phyloP scores from a whole-genome alignment of 2,888 invertebrate genomes.

The Gasteruption jaculator region DNA sequence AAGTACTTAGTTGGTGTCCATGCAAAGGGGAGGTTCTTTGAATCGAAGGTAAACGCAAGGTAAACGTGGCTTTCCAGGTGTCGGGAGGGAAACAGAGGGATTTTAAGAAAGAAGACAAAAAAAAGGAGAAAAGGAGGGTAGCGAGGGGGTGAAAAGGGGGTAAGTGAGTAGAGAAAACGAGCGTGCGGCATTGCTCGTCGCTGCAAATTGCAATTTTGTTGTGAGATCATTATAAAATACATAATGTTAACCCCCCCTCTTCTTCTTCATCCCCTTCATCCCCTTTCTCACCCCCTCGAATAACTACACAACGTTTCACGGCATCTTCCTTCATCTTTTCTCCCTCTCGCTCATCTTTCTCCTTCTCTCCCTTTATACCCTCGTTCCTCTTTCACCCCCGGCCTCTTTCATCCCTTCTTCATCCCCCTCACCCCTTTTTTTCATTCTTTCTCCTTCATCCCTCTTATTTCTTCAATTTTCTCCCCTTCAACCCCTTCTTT shows the following conservation, averaged over 20 bases:
- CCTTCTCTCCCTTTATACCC: background rate
- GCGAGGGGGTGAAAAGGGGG: constrained; percentile 24
- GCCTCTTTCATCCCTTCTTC: background rate
- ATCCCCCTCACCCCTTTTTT: background rate
- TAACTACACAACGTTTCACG: no score
- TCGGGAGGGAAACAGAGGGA: constrained; percentile 10
- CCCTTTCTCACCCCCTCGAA: constrained; percentile 22
- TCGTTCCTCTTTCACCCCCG: background rate
- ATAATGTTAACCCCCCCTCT: constrained; percentile 41
- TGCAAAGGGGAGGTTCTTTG: no score
- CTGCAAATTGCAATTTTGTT: constrained; percentile 49
- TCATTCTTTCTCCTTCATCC: background rate
- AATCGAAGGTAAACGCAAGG: no score
- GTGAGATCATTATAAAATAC: constrained; percentile 51
- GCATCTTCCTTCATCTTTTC: background rate
- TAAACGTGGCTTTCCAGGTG: no score
- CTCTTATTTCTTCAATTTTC: constrained; percentile 10
- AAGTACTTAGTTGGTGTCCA: no score
- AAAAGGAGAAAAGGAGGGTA: no score
- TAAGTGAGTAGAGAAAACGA: constrained; percentile 29
- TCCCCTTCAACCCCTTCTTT: constrained; percentile 8
- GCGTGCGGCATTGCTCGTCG: constrained; percentile 31
- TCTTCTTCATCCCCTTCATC: constrained; percentile 24
- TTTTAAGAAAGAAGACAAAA: no score
- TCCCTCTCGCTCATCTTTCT: background rate